phyloP scores from a whole-genome alignment of 2,888 invertebrate species.

The Cordilura impudica region DNA sequence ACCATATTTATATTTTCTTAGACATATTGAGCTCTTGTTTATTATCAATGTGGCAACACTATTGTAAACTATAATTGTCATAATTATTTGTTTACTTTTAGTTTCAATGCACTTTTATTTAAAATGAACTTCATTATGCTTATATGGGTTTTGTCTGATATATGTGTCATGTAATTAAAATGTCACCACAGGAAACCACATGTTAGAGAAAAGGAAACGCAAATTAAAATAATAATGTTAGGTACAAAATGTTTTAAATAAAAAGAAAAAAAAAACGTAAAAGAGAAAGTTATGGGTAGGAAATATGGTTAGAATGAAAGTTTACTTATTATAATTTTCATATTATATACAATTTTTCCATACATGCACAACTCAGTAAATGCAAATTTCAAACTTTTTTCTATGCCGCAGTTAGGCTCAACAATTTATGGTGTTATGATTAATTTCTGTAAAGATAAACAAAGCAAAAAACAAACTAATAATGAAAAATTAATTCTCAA shows the following conservation, averaged over 20 bases:
- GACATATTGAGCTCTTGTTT: too few relatives aligned
- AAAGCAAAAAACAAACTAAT: constrained; percentile 20
- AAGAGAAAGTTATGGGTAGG: constrained; percentile 50
- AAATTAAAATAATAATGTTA: neutral
- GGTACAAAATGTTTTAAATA: neutral
- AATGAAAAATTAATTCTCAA: constrained; percentile 50
- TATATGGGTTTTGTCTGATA: constrained; percentile 3
- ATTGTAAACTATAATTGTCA: neutral
- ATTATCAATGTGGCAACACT: neutral
- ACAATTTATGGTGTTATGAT: neutral
- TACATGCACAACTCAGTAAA: constrained; percentile 12
- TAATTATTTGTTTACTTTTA: constrained; percentile 13
- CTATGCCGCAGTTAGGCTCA: neutral
- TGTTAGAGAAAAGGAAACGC: constrained; percentile 19
- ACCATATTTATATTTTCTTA: too few relatives aligned
- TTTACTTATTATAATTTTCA: constrained; percentile 25
- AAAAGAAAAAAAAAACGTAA: neutral
- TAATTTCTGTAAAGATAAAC: constrained; percentile 5
- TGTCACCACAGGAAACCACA: constrained; percentile 51
- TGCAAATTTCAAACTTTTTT: neutral
- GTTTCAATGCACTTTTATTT: constrained; percentile 2
- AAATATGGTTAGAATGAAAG: constrained; percentile 58
- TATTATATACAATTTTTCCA: constrained; percentile 29
- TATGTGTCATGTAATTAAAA: constrained; percentile 34
- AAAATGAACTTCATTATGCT: neutral